phyloP scores from a whole-genome alignment of 30 jellyfish, hydroid and myxozoan genomes.

The Aurelia coerulea region DNA sequence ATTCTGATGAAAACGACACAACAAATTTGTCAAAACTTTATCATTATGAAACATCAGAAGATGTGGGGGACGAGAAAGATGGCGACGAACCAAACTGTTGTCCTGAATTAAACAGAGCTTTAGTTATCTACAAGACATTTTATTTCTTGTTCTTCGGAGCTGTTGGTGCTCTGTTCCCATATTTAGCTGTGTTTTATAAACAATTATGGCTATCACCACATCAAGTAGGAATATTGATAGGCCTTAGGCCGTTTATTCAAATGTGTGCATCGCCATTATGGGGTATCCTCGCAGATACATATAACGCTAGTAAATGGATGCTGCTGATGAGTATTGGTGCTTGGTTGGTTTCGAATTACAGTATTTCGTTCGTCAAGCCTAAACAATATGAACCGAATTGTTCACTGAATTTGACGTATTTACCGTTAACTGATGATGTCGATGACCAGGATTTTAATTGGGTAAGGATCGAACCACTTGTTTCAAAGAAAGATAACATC shows the following conservation, averaged over 20 bases:
- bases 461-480: constrained; percentile 55
- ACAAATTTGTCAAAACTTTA: constrained; percentile 38
- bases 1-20: constrained; percentile 46
- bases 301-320: constrained; percentile 78
- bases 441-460: constrained; percentile 60
- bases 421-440: constrained; percentile 60
- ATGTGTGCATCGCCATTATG: constrained; percentile 98
- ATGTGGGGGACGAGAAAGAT: constrained; percentile 9
- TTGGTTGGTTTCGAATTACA: constrained; percentile 92
- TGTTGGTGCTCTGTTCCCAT: constrained; percentile 95
- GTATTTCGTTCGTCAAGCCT: constrained; percentile 87
- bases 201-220: constrained; percentile 96
- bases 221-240: constrained; percentile 96
- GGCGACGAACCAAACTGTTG: constrained; percentile 37
- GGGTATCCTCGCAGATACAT: constrained; percentile 98
- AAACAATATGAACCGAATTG: constrained; percentile 81
- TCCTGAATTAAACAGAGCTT: constrained; percentile 61
- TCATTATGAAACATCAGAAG: constrained; percentile 67
- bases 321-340: constrained; percentile 90
- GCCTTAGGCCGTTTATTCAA: constrained; percentile 96
- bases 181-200: constrained; percentile 93
- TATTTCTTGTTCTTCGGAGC: constrained; percentile 96
- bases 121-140: constrained; percentile 78
- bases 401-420: constrained; percentile 49
- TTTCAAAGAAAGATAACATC: constrained; percentile 60